phyloP scores from a whole-genome alignment of 2,797 vertebrate species.

The Garrulus glandarius region DNA sequence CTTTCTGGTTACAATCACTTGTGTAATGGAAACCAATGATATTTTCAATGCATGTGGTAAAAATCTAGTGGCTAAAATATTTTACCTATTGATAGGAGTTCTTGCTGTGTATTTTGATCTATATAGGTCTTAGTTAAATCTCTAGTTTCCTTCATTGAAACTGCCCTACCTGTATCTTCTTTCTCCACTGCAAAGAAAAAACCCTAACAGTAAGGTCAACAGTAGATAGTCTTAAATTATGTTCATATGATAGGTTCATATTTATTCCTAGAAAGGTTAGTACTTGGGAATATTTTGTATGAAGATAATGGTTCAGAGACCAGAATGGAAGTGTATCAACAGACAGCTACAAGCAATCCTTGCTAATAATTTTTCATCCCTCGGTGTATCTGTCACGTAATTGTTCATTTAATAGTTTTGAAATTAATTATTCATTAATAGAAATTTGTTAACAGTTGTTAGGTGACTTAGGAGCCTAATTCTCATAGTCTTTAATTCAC shows the following conservation, averaged over 20 bases:
- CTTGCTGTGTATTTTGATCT: not conserved
- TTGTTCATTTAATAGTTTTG: not conserved
- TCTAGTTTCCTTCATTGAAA: not conserved
- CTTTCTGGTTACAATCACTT: not conserved
- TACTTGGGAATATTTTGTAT: not conserved
- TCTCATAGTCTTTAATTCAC: not conserved
- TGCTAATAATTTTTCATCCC: not conserved
- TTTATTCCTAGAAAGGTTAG: not conserved
- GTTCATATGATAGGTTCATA: not conserved
- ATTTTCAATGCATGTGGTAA: not conserved
- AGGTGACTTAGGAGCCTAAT: not conserved
- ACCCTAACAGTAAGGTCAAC: not conserved
- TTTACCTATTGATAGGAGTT: not conserved
- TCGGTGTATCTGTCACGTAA: not conserved
- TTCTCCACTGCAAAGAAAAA: not conserved
- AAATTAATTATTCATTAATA: not conserved
- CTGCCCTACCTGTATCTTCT: not conserved
- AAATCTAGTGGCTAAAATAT: not conserved
- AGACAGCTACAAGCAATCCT: not conserved
- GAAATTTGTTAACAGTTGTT: not conserved
- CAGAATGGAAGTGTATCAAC: not conserved
- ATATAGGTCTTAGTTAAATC: not conserved
- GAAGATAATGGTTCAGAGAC: not conserved
- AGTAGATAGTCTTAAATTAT: not conserved
- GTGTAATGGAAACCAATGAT: not conserved